Conservation (phyloP, 2,113 vertebrate genomes). For the Pseudorhombus dupliciocellatus region DNA sequence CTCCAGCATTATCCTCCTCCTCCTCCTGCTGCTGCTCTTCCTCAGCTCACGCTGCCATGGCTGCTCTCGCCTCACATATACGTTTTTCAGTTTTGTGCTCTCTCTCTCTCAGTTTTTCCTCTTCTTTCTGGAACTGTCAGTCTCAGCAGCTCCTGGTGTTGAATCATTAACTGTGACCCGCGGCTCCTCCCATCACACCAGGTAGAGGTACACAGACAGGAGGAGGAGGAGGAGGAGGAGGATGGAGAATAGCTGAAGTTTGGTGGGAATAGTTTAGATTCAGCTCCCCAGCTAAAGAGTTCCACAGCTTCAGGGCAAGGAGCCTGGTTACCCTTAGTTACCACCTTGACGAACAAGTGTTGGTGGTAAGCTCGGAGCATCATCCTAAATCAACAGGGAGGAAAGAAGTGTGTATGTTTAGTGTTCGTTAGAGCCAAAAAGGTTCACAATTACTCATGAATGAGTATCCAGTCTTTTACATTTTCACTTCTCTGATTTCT, state of each 20-base stretch:
- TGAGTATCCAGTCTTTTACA: too few relatives aligned
- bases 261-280: neutral
- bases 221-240: conserved; percentile 12
- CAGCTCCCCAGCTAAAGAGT: too few relatives aligned
- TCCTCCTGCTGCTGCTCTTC: conserved; percentile 32
- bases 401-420: too few relatives aligned
- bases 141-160: conserved; percentile 60
- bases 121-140: conserved; percentile 60
- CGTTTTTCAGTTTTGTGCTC: conserved; percentile 36
- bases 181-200: conserved; percentile 74
- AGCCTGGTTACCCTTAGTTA: too few relatives aligned
- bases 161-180: conserved; percentile 78
- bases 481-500: neutral
- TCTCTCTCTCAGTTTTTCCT: conserved; percentile 44
- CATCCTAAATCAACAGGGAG: too few relatives aligned
- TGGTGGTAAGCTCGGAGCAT: too few relatives aligned
- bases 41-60: conserved; percentile 40
- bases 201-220: conserved; percentile 54
- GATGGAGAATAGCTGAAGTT: conserved; percentile 8
- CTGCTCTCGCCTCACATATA: conserved; percentile 29
- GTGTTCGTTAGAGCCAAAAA: too few relatives aligned
- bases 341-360: too few relatives aligned
- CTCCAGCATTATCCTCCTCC: conserved; percentile 36
- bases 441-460: too few relatives aligned
- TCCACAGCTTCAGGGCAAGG: too few relatives aligned